Percentiles rank a stretch among this genome's conserved stretches.
These are phyloP conservation scores for Paratilapia polleni DNA, from an alignment of 2,113 vertebrate genomes.

Conservation along the genomic window DNA sequence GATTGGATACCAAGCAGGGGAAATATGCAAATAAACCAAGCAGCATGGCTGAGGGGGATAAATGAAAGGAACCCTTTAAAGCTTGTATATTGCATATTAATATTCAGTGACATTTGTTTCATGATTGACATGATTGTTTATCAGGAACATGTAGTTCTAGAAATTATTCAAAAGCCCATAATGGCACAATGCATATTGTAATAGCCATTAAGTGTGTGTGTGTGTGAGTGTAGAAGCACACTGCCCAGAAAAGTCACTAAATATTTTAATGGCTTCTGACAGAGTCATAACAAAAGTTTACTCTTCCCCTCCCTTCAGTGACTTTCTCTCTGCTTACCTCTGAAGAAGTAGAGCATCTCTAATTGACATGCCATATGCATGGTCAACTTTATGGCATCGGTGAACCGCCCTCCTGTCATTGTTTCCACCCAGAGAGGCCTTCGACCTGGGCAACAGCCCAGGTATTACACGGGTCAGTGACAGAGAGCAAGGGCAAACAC, in stretches of 20 bases:
- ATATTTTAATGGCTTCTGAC: not conserved
- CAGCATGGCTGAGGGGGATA: not conserved
- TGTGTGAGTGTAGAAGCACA: not conserved
- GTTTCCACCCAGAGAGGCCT: conserved; percentile 15
- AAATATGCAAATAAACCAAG: not conserved
- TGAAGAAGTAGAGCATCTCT: conserved; percentile 17
- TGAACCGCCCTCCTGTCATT: conserved; percentile 22
- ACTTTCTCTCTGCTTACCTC: not conserved
- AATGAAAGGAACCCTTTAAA: not conserved
- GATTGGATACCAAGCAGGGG: not conserved
- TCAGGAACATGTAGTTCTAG: not conserved
- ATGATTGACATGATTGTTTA: not conserved
- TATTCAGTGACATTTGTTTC: not conserved
- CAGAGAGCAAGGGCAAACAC: conserved; percentile 5
- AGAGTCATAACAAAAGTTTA: conserved; percentile 15
- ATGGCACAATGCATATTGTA: not conserved
- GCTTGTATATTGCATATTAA: not conserved
- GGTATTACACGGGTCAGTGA: conserved; percentile 44
- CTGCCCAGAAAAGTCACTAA: not conserved
- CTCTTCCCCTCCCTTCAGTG: not conserved
- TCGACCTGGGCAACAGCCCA: conserved; percentile 15
- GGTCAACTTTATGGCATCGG: conserved; percentile 8
- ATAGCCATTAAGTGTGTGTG: not conserved
- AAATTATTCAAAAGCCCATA: not conserved
- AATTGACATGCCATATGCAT: conserved; percentile 46